Conservation (phyloP, 2,113 vertebrate species). For the Spea multiplicata region DNA sequence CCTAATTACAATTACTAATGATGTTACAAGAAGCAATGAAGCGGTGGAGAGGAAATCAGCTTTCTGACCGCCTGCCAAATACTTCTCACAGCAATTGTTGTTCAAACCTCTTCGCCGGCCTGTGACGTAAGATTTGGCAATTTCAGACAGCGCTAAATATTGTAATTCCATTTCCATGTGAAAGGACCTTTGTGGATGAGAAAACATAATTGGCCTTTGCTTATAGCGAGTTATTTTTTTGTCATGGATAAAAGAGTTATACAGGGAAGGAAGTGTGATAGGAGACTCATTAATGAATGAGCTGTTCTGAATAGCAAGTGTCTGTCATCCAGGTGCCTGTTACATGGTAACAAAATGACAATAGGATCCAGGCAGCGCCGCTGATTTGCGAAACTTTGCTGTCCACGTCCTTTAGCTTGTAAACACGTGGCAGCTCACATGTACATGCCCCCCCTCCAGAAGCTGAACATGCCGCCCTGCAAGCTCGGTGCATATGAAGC, state of each 20-base stretch:
- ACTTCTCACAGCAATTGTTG: not conserved
- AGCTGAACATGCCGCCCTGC: not conserved
- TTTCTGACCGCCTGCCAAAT: not conserved
- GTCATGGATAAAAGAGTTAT: constrained; percentile 19
- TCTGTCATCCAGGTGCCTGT: not conserved
- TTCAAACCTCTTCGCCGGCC: not conserved
- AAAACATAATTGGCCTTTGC: constrained; percentile 23
- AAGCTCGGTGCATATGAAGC: not conserved
- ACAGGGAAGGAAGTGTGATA: not conserved
- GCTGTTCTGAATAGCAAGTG: not conserved
- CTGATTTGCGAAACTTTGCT: not conserved
- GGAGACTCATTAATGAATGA: not conserved
- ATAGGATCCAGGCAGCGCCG: not conserved
- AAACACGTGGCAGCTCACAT: not conserved
- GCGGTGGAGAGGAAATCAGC: not conserved
- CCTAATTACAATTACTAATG: not conserved
- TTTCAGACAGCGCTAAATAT: not conserved
- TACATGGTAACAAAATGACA: not conserved
- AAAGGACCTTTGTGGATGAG: not conserved
- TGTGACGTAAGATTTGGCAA: constrained; percentile 10
- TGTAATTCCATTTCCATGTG: not conserved
- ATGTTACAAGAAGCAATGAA: not conserved
- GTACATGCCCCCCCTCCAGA: not conserved
- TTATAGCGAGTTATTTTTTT: not conserved
- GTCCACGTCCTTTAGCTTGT: not conserved